Percentiles rank a stretch among this genome's conserved stretches.
These are phyloP conservation scores for Meteorus cinctellus DNA, from an alignment of 2,888 invertebrate genomes.

Conservation along the genomic window DNA sequence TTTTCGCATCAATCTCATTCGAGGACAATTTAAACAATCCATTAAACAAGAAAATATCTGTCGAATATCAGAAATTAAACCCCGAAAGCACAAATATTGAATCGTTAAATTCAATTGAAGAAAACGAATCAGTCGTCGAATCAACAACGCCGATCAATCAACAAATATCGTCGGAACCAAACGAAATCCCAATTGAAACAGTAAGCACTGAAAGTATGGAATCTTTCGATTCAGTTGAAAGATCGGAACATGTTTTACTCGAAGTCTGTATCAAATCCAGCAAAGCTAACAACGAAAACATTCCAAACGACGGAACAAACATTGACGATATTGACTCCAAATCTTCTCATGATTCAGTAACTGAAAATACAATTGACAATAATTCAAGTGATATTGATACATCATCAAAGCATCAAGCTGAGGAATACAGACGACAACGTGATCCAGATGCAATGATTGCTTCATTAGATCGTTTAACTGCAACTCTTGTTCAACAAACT, in stretches of 20 bases:
- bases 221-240: slow-evolving; percentile 67
- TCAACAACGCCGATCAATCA: not conserved
- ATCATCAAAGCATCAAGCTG: slow-evolving; percentile 54
- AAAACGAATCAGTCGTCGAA: slow-evolving; percentile 35
- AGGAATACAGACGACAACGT: slow-evolving; percentile 74
- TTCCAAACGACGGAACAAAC: slow-evolving; percentile 31
- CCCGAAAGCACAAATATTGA: not conserved
- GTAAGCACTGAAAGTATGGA: slow-evolving; percentile 61
- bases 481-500: slow-evolving; percentile 79
- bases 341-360: not conserved
- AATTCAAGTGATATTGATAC: not conserved
- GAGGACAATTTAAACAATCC: slow-evolving; percentile 44
- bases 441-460: slow-evolving; percentile 82
- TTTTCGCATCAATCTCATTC: slow-evolving; percentile 37
- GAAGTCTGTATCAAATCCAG: slow-evolving; percentile 61
- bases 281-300: slow-evolving; percentile 47
- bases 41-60: slow-evolving; percentile 44
- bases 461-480: slow-evolving; percentile 79
- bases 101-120: slow-evolving; percentile 43
- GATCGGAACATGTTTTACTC: slow-evolving; percentile 64
- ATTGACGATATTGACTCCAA: not conserved
- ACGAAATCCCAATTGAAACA: slow-evolving; percentile 22
- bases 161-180: slow-evolving; percentile 8
- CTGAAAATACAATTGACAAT: slow-evolving; percentile 15
- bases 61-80: slow-evolving; percentile 42